Conservation (phyloP, 2,113 vertebrate species). For the Ochotona curzoniae region DNA sequence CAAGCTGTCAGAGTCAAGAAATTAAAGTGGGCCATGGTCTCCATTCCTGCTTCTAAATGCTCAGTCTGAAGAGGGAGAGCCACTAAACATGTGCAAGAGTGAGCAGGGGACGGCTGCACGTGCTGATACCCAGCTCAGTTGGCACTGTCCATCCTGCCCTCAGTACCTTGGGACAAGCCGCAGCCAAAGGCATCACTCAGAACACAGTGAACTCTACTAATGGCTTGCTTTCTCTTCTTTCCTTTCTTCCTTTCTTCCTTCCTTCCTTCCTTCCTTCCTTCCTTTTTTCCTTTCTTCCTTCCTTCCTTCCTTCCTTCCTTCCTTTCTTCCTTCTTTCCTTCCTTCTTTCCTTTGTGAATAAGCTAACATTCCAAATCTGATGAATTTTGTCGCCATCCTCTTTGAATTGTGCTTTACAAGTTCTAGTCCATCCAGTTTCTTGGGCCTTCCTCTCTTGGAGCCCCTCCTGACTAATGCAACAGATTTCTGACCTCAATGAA, state of each 20-base stretch:
- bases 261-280: too few species aligned
- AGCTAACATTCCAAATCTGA: too few species aligned
- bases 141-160: neutral
- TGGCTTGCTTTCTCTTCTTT: neutral
- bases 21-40: neutral
- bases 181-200: neutral
- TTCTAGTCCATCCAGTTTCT: too few species aligned
- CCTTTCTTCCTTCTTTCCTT: too few species aligned
- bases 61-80: fast-evolving
- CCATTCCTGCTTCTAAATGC: neutral
- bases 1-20: neutral
- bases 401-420: too few species aligned
- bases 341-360: too few species aligned
- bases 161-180: neutral
- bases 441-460: too few species aligned
- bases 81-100: fast-evolving
- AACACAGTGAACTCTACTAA: neutral
- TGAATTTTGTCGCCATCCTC: too few species aligned
- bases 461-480: too few species aligned
- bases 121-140: neutral
- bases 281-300: too few species aligned
- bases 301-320: too few species aligned
- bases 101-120: fast-evolving
- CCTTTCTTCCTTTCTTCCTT: neutral
- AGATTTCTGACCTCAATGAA: too few species aligned